These are phyloP conservation scores for Acrobasis repandana DNA, from an alignment of 2,888 invertebrate species.

Conservation along the genomic window DNA sequence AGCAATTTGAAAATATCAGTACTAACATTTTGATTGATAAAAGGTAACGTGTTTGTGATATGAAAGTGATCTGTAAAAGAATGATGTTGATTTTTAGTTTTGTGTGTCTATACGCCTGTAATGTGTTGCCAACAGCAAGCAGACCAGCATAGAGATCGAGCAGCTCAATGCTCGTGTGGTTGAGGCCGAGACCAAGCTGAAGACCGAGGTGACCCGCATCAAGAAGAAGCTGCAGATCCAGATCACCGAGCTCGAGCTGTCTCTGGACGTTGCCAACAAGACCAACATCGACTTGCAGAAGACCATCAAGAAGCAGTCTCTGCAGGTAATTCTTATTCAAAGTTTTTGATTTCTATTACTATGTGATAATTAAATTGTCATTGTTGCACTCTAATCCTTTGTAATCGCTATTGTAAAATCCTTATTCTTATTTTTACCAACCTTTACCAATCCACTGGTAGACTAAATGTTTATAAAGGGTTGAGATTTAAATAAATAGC, in stretches of 20 bases:
- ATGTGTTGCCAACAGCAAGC: constrained; percentile 87
- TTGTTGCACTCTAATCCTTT: too few species aligned
- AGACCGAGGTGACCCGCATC: constrained; percentile 97
- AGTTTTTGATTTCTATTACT: too few species aligned
- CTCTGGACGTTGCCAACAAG: constrained; percentile 98
- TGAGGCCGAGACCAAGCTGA: constrained; percentile 97
- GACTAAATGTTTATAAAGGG: too few species aligned
- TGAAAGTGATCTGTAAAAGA: background rate
- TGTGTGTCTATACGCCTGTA: constrained; percentile 3
- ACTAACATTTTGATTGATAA: constrained; percentile 83
- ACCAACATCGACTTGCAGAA: constrained; percentile 98
- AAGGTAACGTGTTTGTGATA: constrained; percentile 73
- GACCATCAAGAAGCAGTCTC: constrained; percentile 98
- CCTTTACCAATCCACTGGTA: too few species aligned
- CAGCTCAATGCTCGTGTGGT: constrained; percentile 97
- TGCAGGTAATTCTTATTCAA: constrained; percentile 91
- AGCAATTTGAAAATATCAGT: constrained; percentile 84
- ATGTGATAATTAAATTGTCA: too few species aligned
- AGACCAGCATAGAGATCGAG: constrained; percentile 98
- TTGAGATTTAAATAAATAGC: too few species aligned
- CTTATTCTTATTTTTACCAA: too few species aligned
- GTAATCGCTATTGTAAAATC: too few species aligned
- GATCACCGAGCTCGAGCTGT: constrained; percentile 98
- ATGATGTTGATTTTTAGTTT: constrained; percentile 1
- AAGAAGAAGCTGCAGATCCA: constrained; percentile 99